These are phyloP conservation scores for Yoshiicerus persimilis DNA, from an alignment of 1,140 invertebrate species.

Conservation along the genomic window DNA sequence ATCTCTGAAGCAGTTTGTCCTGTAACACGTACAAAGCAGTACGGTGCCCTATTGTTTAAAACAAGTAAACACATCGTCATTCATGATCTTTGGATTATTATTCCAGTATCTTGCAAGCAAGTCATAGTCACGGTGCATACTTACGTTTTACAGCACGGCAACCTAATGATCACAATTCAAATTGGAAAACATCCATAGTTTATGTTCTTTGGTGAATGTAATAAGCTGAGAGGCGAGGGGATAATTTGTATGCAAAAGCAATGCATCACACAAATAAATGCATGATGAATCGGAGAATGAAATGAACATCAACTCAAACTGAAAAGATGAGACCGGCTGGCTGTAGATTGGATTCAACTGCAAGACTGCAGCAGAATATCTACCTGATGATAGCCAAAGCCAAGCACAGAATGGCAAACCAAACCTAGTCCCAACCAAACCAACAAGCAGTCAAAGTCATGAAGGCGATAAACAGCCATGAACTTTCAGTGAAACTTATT, in stretches of 20 bases:
- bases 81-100: background rate
- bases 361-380: background rate
- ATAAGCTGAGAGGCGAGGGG: background rate
- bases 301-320: background rate
- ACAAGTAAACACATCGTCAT: background rate
- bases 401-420: background rate
- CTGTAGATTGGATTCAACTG: background rate
- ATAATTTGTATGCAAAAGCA: background rate
- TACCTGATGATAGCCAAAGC: too few relatives aligned
- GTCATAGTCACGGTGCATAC: background rate
- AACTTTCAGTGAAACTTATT: slow-evolving; percentile 14
- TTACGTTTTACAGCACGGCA: background rate
- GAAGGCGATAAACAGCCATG: slow-evolving; percentile 11
- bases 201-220: background rate
- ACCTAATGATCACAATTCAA: background rate
- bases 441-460: background rate
- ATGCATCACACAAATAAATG: slow-evolving; percentile 6
- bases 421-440: background rate
- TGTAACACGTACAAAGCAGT: background rate
- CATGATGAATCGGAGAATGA: background rate
- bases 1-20: background rate
- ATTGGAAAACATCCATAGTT: background rate
- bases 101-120: background rate
- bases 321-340: background rate
- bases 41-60: background rate